A percentile compares a stretch with the other conserved stretches of the same genome.
Evolutionary conservation across 2,888 invertebrate genomes (phyloP).

Genomic region (Drosophila setosimentum): DNA sequence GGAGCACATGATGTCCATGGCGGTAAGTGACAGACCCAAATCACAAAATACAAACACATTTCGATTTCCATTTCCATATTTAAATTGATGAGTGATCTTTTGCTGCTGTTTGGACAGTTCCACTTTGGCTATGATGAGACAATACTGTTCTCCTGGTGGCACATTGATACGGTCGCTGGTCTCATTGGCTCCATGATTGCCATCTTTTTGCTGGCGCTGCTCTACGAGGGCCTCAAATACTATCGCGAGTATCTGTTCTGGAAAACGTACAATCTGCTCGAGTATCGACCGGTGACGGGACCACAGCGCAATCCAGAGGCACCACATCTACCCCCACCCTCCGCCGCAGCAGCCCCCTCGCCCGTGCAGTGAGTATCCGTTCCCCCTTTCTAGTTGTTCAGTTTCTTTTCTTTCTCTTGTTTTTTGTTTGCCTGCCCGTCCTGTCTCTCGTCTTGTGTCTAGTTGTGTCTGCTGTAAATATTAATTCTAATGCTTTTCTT

Average conservation of each 20-base stretch:
- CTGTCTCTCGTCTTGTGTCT: neutral
- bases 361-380: conserved; percentile 90
- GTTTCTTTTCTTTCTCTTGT: neutral
- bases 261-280: conserved; percentile 93
- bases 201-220: conserved; percentile 95
- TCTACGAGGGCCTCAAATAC: conserved; percentile 95
- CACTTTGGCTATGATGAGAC: conserved; percentile 91
- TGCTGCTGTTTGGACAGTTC: conserved; percentile 86
- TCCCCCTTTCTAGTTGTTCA: neutral
- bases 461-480: conserved; percentile 36
- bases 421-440: neutral
- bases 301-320: conserved; percentile 86
- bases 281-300: conserved; percentile 93
- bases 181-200: conserved; percentile 96
- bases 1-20: conserved; percentile 85
- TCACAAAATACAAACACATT: neutral
- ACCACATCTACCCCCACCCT: conserved; percentile 87
- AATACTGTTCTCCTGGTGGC: conserved; percentile 94
- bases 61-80: neutral
- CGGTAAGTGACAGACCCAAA: conserved; percentile 69
- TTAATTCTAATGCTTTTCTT: conserved; percentile 60
- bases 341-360: conserved; percentile 83
- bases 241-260: conserved; percentile 93
- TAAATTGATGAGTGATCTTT: neutral
- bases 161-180: conserved; percentile 90